phyloP scores from a whole-genome alignment of 2,888 invertebrate species.

The Hermaeophaga mercurialis region DNA sequence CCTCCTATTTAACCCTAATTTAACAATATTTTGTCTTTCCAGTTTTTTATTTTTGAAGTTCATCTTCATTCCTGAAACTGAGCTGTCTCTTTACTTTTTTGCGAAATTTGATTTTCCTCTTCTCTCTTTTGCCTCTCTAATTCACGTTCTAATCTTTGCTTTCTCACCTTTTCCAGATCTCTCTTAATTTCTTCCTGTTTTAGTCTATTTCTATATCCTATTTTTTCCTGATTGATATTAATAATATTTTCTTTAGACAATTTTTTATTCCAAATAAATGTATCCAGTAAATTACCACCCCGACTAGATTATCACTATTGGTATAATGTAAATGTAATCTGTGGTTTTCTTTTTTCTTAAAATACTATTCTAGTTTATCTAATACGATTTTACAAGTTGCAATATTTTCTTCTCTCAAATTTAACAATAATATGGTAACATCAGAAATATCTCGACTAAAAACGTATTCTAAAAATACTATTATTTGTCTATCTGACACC shows the following conservation, averaged over 20 bases:
- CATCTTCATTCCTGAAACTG: constrained; percentile 94
- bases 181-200: constrained; percentile 91
- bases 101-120: constrained; percentile 81
- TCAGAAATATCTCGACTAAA: no score
- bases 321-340: constrained; percentile 59
- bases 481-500: no score
- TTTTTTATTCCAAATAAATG: constrained; percentile 98
- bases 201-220: constrained; percentile 80
- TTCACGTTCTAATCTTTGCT: constrained; percentile 86
- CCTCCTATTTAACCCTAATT: constrained; percentile 61
- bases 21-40: constrained; percentile 66
- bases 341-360: no score
- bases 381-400: no score
- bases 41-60: constrained; percentile 80
- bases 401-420: no score
- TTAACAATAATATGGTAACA: no score
- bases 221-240: constrained; percentile 75
- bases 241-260: constrained; percentile 89
- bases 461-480: no score
- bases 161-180: constrained; percentile 93
- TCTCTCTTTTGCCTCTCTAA: constrained; percentile 81
- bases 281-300: constrained; percentile 90
- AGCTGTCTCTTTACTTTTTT: constrained; percentile 87
- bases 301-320: constrained; percentile 98
- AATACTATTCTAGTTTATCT: no score